These are phyloP conservation scores for Ophion slaviceki DNA, from an alignment of 2,888 invertebrate genomes.

Conservation along the genomic window DNA sequence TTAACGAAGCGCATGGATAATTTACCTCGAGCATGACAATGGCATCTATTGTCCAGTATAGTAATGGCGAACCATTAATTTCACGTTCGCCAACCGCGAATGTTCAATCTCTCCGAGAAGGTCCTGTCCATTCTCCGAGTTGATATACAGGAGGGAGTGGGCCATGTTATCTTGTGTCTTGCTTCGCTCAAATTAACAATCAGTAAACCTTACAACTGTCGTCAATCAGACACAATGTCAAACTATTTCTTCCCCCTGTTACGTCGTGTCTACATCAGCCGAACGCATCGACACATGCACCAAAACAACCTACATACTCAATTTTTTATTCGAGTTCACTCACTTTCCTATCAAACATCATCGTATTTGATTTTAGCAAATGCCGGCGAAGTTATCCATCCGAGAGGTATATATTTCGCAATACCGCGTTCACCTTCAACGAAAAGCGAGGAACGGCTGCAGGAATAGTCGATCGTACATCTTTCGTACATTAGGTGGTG, in stretches of 20 bases:
- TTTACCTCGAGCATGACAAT: constrained; percentile 26
- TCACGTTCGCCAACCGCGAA: constrained; percentile 34
- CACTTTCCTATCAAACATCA: too few species aligned
- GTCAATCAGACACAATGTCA: background rate
- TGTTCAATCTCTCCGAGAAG: constrained; percentile 38
- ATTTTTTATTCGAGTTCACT: too few species aligned
- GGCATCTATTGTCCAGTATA: constrained; percentile 9
- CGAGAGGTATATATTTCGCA: too few species aligned
- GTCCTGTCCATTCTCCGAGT: constrained; percentile 15
- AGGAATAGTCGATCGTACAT: too few species aligned
- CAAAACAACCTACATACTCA: too few species aligned
- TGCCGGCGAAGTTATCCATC: too few species aligned
- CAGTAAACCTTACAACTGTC: constrained; percentile 7
- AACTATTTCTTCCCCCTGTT: background rate
- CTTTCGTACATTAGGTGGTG: too few species aligned
- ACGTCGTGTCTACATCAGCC: background rate
- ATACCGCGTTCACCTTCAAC: too few species aligned
- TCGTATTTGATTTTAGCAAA: too few species aligned
- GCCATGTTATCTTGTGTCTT: background rate
- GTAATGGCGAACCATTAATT: constrained; percentile 33
- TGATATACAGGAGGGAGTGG: constrained; percentile 10
- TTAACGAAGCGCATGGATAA: constrained; percentile 18
- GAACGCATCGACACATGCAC: too few species aligned
- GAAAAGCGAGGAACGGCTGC: too few species aligned
- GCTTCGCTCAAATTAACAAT: constrained; percentile 24